Percentiles rank a stretch among this genome's conserved stretches.
phyloP scores from a whole-genome alignment of 2,113 vertebrate species.

The Pteropus alecto region DNA sequence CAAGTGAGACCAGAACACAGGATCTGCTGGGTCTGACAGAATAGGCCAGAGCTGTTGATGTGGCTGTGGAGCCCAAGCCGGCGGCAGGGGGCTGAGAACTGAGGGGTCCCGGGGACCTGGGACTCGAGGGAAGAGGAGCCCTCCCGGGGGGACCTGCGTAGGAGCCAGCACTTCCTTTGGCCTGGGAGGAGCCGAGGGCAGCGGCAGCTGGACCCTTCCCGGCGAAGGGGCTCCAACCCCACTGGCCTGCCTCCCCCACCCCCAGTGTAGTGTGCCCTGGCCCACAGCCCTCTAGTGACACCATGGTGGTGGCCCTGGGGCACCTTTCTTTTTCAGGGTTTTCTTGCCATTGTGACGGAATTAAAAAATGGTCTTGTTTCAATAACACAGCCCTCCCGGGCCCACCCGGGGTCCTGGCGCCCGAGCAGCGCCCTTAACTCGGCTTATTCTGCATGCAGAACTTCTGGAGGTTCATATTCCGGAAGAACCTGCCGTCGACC shows the following conservation, averaged over 20 bases:
- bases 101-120: neutral
- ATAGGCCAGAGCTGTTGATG: neutral
- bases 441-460: constrained; percentile 77
- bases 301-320: neutral
- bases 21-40: neutral
- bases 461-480: constrained; percentile 97
- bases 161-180: rapidly evolving
- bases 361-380: neutral
- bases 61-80: neutral
- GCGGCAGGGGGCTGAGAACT: neutral
- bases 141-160: neutral
- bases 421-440: neutral
- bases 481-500: constrained; percentile 86
- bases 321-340: neutral
- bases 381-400: neutral
- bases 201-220: neutral
- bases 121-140: neutral
- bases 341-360: too few species aligned
- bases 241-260: neutral
- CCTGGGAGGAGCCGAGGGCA: neutral
- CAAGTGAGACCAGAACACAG: rapidly evolving
- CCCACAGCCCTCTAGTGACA: neutral
- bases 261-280: too few species aligned
- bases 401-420: rapidly evolving
- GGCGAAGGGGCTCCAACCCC: rapidly evolving